Evolutionary conservation across 2,113 vertebrate genomes (phyloP), one percentile per base, ranked within the genome.

Genomic region (Pyxicephalus adspersus): DNA sequence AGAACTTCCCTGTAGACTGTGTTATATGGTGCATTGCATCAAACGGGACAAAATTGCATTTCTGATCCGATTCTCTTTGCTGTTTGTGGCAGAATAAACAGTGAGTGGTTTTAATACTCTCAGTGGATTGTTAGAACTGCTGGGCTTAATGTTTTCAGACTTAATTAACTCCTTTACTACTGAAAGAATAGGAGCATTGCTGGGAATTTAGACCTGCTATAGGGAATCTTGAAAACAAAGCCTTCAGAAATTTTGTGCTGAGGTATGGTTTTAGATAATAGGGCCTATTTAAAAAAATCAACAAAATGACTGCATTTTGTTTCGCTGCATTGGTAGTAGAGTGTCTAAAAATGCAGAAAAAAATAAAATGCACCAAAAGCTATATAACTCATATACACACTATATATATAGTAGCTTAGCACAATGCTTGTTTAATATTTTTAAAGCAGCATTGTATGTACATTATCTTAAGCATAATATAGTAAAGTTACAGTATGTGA

Each of bases 11-110:
- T 28, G 22, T 75, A 45, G 71, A 75, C 61, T 38, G 55, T 82
- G 51, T 54, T 74, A 55, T 82, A 82, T 66, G 80, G 80, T 82
- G 63, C 80, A 74, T 64, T 57, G 80, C 70, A 75, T 82, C 28
- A 74, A 80, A 63, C 22, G 66, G 63, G 34, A 82, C 25, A 31
- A 82, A 64, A 75, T 66, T 65, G 80, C 80, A 66, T 66, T 66
- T 82, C 63, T 75, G 70, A 75, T 82, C 80, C 72, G 28, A 75
- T 75, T 75, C 63, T 82, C 70, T 75, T 75, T 82, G 71, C 80
- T 82, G 80, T 82, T 82, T 65, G 80, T 82, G 71, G 80, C 80
- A 82, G 61, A 82, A 82, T 82, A 82, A 82, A 82, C 80, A 74
- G 70, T 82, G 80, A 82, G 52, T 75, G 80, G 80, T 82, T 82